Percentiles rank a stretch among this genome's conserved stretches.
These are phyloP conservation scores for Eonycteris spelaea DNA, from an alignment of 2,113 vertebrate genomes.

Conservation along the genomic window DNA sequence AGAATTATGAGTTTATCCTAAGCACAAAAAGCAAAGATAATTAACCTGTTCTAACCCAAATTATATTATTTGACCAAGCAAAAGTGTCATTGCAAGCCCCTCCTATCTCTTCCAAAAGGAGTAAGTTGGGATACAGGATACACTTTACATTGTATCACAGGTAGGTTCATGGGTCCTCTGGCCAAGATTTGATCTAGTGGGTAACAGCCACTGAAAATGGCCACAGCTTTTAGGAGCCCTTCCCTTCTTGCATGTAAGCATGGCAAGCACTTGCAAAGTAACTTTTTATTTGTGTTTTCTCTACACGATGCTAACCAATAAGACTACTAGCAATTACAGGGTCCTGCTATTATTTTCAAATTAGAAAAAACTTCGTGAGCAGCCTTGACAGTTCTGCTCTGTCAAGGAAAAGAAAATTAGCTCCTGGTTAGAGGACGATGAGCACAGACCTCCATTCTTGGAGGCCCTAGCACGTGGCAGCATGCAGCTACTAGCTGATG, in stretches of 20 bases:
- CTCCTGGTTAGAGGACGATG: conserved; percentile 27
- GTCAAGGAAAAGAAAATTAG: conserved; percentile 46
- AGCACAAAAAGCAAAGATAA: conserved; percentile 23
- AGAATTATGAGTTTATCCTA: background rate
- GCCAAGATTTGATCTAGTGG: background rate
- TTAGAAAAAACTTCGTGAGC: conserved; percentile 67
- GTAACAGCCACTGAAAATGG: background rate
- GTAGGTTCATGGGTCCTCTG: background rate
- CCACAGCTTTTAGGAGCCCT: background rate
- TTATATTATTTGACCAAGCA: conserved; percentile 47
- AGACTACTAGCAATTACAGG: conserved; percentile 69
- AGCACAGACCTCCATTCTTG: background rate
- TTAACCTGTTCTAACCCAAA: conserved; percentile 41
- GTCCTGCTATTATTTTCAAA: conserved; percentile 73
- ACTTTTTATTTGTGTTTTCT: conserved; percentile 64
- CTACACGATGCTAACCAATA: conserved; percentile 54
- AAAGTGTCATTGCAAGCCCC: background rate
- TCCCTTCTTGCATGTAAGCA: background rate
- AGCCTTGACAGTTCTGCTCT: conserved; percentile 48
- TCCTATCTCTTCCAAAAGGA: background rate
- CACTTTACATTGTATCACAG: background rate
- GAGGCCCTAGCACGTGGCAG: background rate
- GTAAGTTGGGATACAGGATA: background rate
- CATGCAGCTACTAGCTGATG: background rate
- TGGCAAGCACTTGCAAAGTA: conserved; percentile 41